Base-by-base conservation (phyloP, 2,113 vertebrate species). In the Sardina pilchardus region DNA sequence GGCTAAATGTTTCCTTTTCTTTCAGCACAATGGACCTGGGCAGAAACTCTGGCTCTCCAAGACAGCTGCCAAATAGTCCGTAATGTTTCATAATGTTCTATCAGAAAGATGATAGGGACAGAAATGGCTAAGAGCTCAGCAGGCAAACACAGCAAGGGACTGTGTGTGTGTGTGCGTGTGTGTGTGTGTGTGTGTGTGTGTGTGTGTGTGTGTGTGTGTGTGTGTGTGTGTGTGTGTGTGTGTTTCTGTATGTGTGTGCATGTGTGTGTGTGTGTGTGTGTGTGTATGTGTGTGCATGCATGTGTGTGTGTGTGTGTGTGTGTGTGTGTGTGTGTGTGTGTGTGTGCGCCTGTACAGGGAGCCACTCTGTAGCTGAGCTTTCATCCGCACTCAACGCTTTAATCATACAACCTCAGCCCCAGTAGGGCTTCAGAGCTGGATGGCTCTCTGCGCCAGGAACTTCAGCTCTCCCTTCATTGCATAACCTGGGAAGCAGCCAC, bases 1-100 rank as follows among this genome's bases (percentile, higher is more conserved):
- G 21, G 82, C 82, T 82, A 82, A 82, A 78, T 87, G 84, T 87
- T 85, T 82, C 81, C 53, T 87, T 84, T 85, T 82, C 71, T 78
- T 78, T 45, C 39, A 24, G 84, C 81, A 45, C 78, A 85, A 83
- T 83, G 21, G 81, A 67, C 45, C 42, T 86, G 85, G 43, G 39
- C 67, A 50, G 81, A 63, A 34, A 16, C 71, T 14, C 34, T 53
- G 26, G n/a, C 63, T 14, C n/a, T 34, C 30, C 14, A 12, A 78
- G 16, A 30, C 71, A 78, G 71, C 71, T 78, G 71, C 71, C 71
- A 78, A 78, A 4, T 39, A 78, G 71, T 78, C 71, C 17, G 71
- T 78, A 36, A 36, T 78, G 34, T 36, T 36, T 78, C 71, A 78
- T 78, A 39, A 78, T 78, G 71, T 14, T 19, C 71, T 10, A 36